A percentile compares a stretch with the other conserved stretches of the same genome.
Evolutionary conservation across 2,113 vertebrate species (phyloP).

Genomic region (Rhinopomastus cyanomelas): DNA sequence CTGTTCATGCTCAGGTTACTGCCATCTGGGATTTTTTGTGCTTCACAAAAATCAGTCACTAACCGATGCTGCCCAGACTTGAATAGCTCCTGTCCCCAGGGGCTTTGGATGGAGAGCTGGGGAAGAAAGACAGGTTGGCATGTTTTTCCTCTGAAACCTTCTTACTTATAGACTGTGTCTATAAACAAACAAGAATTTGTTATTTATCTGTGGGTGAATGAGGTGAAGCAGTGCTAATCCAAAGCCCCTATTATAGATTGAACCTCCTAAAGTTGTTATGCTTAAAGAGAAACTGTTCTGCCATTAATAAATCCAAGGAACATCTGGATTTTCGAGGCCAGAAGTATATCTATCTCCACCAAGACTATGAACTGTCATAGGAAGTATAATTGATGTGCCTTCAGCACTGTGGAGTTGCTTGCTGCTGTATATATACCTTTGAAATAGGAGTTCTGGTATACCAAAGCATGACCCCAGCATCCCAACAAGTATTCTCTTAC

Average conservation of each 20-base stretch:
- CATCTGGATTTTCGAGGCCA: background rate
- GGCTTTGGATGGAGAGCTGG: background rate
- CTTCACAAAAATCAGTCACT: background rate
- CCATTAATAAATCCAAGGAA: background rate
- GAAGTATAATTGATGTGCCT: background rate
- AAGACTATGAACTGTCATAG: background rate
- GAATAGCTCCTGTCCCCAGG: fast-evolving
- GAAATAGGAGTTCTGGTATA: background rate
- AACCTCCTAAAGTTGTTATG: background rate
- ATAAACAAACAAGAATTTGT: background rate
- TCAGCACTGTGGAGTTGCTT: background rate
- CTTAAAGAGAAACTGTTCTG: background rate
- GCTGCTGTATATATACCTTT: background rate
- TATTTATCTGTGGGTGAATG: background rate
- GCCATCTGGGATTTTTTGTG: background rate
- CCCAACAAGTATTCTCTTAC: background rate
- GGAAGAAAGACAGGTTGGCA: background rate
- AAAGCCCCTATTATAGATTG: background rate
- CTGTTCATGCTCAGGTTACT: background rate
- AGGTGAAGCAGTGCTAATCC: background rate
- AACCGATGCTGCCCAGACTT: background rate
- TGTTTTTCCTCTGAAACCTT: background rate
- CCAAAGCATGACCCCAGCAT: background rate
- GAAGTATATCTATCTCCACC: background rate
- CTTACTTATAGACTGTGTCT: background rate